phyloP scores from a whole-genome alignment of 2,888 invertebrate genomes.

The Trachelus stipa region DNA sequence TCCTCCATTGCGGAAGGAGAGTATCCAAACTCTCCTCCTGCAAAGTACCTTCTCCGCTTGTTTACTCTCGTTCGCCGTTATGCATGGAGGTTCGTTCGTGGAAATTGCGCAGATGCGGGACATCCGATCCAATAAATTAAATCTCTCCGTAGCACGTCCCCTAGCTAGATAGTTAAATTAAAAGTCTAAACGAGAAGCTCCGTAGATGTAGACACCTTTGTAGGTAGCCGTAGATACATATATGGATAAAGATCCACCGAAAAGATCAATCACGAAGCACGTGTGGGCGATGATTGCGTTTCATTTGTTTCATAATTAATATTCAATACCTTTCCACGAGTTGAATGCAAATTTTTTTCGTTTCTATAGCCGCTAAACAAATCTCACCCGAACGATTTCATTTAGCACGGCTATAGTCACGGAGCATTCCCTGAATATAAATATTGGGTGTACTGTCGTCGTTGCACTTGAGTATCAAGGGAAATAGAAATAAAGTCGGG shows the following conservation, averaged over 20 bases:
- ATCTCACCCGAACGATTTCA: neutral
- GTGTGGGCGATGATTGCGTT: neutral
- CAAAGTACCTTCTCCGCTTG: neutral
- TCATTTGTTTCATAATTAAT: neutral
- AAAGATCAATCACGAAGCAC: neutral
- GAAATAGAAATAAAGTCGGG: neutral
- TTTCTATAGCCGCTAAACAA: neutral
- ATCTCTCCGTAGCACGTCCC: neutral
- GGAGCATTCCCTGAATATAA: neutral
- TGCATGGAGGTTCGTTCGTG: neutral
- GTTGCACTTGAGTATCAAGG: neutral
- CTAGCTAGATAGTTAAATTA: neutral
- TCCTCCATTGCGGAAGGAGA: neutral
- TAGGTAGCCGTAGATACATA: neutral
- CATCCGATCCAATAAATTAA: neutral
- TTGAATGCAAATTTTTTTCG: neutral
- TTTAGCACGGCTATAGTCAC: neutral
- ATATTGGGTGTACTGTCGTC: neutral
- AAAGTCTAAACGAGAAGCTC: neutral
- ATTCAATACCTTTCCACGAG: neutral
- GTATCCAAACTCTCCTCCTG: neutral
- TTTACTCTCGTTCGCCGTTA: neutral
- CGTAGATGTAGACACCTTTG: neutral
- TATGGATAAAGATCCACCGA: neutral
- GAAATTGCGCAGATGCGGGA: neutral